phyloP scores from a whole-genome alignment of 2,113 vertebrate species.

The Nicator chloris region DNA sequence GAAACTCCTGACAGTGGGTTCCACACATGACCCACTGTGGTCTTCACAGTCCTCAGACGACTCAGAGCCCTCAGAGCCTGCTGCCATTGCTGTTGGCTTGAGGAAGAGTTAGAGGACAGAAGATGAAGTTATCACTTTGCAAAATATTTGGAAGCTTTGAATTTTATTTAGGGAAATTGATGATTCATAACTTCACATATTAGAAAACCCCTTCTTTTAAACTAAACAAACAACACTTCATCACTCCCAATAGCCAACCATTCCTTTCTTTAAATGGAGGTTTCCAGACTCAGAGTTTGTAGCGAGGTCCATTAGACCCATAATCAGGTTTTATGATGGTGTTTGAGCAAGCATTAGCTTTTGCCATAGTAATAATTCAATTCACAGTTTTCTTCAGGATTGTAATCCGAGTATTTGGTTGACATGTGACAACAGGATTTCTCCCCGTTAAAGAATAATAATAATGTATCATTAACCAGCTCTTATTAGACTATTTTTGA shows the following conservation, averaged over 20 bases:
- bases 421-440: neutral
- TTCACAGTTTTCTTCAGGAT: neutral
- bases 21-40: neutral
- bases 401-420: neutral
- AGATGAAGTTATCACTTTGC: neutral
- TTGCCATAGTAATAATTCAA: neutral
- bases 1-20: neutral
- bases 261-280: neutral
- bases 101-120: neutral
- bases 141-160: neutral
- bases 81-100: neutral
- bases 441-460: neutral
- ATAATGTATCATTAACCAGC: neutral
- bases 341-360: neutral
- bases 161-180: neutral
- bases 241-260: neutral
- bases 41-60: neutral
- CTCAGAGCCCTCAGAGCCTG: neutral
- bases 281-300: neutral
- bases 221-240: neutral
- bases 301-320: neutral
- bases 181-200: neutral
- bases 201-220: neutral
- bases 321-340: constrained; percentile 2
- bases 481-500: neutral